Percentiles rank a stretch among this genome's conserved stretches.
Conservation (phyloP, 2,888 invertebrate species). For the Eupithecia exiguata region DNA sequence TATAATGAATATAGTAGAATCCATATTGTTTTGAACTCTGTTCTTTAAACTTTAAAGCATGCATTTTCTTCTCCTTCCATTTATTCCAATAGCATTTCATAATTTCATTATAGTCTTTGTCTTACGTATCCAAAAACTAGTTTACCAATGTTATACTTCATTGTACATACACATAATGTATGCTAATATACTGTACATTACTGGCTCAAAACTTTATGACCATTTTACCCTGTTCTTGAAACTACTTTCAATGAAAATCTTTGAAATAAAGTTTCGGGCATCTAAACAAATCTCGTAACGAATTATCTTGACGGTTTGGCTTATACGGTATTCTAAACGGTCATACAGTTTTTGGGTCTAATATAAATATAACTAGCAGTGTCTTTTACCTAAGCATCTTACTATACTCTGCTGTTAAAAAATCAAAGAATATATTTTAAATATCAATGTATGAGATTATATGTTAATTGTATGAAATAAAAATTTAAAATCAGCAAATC, state of each 20-base stretch:
- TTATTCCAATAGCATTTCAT: slow-evolving; percentile 2
- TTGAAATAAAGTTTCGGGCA: neutral
- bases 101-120: neutral
- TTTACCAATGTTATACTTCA: neutral
- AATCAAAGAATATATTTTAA: slow-evolving; percentile 80
- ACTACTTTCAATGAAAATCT: neutral
- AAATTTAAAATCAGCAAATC: slow-evolving; percentile 51
- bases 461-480: slow-evolving; percentile 80
- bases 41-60: neutral
- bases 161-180: neutral
- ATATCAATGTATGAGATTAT: slow-evolving; percentile 80
- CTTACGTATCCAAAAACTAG: slow-evolving; percentile 1
- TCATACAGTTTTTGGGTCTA: slow-evolving; percentile 20
- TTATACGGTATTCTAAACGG: neutral
- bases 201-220: slow-evolving; percentile 17
- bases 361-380: slow-evolving; percentile 23
- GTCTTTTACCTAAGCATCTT: slow-evolving; percentile 47
- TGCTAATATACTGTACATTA: slow-evolving; percentile 3
- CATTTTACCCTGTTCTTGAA: neutral
- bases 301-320: neutral
- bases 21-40: neutral
- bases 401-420: slow-evolving; percentile 66
- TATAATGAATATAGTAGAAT: neutral
- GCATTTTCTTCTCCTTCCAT: neutral
- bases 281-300: neutral